These are phyloP conservation scores for Muscicapa adusta DNA, from an alignment of 2,113 vertebrate species.

Conservation along the genomic window DNA sequence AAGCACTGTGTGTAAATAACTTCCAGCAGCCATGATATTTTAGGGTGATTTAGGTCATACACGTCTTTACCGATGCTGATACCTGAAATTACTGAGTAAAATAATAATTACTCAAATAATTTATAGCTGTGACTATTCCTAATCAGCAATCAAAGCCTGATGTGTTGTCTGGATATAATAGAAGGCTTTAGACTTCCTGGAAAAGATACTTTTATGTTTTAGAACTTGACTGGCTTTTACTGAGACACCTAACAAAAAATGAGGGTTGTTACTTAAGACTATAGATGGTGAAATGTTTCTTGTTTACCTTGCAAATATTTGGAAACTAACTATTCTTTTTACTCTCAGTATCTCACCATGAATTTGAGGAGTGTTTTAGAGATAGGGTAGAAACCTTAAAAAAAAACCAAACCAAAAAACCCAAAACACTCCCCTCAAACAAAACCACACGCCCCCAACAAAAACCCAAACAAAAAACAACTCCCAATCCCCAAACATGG, in stretches of 20 bases:
- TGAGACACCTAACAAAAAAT: background rate
- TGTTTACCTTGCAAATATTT: background rate
- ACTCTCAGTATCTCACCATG: background rate
- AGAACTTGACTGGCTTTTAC: background rate
- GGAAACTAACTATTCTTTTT: background rate
- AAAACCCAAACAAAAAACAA: background rate
- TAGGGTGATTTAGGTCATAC: background rate
- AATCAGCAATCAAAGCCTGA: background rate
- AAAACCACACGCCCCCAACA: background rate
- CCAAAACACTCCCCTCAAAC: background rate
- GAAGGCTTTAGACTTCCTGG: background rate
- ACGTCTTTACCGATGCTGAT: background rate
- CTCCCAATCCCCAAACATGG: rapidly evolving
- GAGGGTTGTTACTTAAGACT: background rate
- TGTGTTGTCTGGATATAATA: background rate
- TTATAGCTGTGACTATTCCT: background rate
- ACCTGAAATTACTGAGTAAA: background rate
- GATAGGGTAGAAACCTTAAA: background rate
- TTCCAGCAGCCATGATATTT: background rate
- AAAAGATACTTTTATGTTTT: background rate
- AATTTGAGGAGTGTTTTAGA: background rate
- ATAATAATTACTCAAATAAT: background rate
- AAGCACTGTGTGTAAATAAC: background rate
- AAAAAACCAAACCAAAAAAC: background rate
- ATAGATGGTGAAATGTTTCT: background rate